A percentile compares a stretch with the other conserved stretches of the same genome.
These are phyloP conservation scores for Osmerus eperlanus DNA, from an alignment of 2,113 vertebrate genomes.

Conservation along the genomic window DNA sequence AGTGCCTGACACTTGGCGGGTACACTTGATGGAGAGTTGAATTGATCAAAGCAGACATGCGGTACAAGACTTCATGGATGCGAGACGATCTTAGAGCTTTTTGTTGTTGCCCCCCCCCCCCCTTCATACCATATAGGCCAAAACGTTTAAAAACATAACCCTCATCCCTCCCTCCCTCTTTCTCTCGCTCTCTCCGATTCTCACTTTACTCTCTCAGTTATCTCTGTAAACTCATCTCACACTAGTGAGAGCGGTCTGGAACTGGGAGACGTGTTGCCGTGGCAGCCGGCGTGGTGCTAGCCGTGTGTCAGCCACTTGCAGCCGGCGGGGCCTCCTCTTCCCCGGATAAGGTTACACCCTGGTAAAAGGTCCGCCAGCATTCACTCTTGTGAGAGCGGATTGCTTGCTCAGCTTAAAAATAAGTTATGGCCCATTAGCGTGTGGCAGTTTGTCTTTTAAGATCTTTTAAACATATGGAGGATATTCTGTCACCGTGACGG, in stretches of 20 bases:
- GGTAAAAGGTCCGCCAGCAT: constrained; percentile 3
- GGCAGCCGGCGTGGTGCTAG: constrained; percentile 52
- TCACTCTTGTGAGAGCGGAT: not conserved
- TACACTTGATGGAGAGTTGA: not conserved
- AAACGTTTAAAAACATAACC: not conserved
- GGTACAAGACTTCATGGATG: not conserved
- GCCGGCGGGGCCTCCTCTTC: constrained; percentile 45
- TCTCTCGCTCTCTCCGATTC: constrained; percentile 27
- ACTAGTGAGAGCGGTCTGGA: constrained; percentile 51
- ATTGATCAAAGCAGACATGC: constrained; percentile 4
- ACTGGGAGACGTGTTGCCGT: constrained; percentile 42
- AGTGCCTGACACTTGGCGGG: constrained; percentile 23
- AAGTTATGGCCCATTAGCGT: not conserved
- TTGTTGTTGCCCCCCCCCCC: not conserved
- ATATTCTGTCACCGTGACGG: no score
- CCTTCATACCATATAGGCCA: not conserved
- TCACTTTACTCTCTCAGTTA: constrained; percentile 33
- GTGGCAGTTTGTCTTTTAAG: not conserved
- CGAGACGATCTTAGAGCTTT: not conserved
- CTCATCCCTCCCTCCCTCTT: constrained; percentile 45
- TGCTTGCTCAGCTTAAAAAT: not conserved
- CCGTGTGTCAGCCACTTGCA: constrained; percentile 68
- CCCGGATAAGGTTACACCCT: constrained; percentile 64
- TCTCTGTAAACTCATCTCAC: constrained; percentile 64
- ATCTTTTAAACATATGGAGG: not conserved